Base-by-base conservation (phyloP, 2,888 invertebrate genomes). In the Plusia festucae region DNA sequence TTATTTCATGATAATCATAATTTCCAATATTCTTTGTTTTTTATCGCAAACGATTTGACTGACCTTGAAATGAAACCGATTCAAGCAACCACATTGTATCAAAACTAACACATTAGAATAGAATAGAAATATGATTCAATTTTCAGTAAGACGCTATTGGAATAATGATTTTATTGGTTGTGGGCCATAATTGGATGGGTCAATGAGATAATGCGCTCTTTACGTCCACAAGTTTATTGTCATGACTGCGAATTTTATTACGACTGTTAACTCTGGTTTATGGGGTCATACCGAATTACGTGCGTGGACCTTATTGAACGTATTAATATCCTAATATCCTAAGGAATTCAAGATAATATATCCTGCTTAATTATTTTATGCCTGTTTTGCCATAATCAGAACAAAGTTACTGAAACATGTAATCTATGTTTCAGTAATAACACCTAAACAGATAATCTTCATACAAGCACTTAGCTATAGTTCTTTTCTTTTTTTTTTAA, bases 171-270 rank as follows among this genome's bases (percentile, higher is more conserved):
- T 78, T 75, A 83, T 81, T 74, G 78, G 71, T 58, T 30, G 22
- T 27, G 46, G 69, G 16, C 69, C 68, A 66, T 82, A 81, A 82
- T 83, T 83, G 81, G 68, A 64, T 27, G 66, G 80, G 82, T 82
- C 82, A 83, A 82, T 75, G 75, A 82, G 81, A 80, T 83, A 83
- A 83, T 83, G 69, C 40, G 44, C 52, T 58, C 67, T 63, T 74
- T 72, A 72, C 60, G 68, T 68, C 66, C 73, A 76, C 51, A 49
- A 64, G 62, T 69, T 66, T 70, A 53, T 53, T 65, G 73, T 71
- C 64, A 65, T 51, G 60, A 69, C 73, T 71, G 63, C 15, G 63
- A 59, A 76, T 63, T 74, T 76, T 74, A 74, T 74, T 63, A 62
- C 66, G 51, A 63, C 44, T 55, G 60, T 76, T 70, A 70, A 70